Evolutionary conservation across 92 coral and sea anemone genomes (phyloP), one percentile per base, ranked within the genome.

Genomic region (Actinernus sp.): DNA sequence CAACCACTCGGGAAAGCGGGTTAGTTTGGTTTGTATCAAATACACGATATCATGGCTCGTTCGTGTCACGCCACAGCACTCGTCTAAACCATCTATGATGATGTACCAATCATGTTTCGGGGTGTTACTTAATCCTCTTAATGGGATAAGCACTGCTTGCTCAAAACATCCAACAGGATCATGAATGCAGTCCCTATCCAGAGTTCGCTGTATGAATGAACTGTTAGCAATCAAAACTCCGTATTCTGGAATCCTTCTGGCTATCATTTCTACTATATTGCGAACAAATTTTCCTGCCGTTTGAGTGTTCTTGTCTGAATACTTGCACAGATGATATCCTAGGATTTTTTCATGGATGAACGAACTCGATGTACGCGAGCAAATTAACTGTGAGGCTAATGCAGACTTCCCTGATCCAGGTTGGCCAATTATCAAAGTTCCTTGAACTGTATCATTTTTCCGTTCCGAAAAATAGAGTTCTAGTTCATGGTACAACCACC

Each of bases 371-470:
- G 64, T 63, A 10, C 84, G 88, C 12, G 97, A 85, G 67, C 97
- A 90, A 25, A 90, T 85, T n/a, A 90, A 49, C 40, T 90, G 76
- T n/a, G 97, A 80, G 21, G 73, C 61, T 1, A 90, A 28, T 1
- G 97, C 92, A 26, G 97, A 84, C 61, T 90, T 90, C 24, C 97
- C 97, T 9, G 80, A 57, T 2, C 97, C 97, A 18, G 97, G 97
- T 19, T 83, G 80, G 0, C 92, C 97, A 37, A 63, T 37, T 14
- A 90, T 61, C 5, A 90, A 29, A 11, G 72, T 79, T 3, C 85
- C 85, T 19, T 8, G 12, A 0, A 44, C 39, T 30, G 24, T 34
- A 14, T 49, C 31, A 18, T 8, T 46, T 5, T 23, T 36, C 21
- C 9, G 14, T 23, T 33, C 26, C 0, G n/a, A n/a, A 12, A 49